phyloP scores from a whole-genome alignment of 2,888 invertebrate species.

The Apodemia hepburni region DNA sequence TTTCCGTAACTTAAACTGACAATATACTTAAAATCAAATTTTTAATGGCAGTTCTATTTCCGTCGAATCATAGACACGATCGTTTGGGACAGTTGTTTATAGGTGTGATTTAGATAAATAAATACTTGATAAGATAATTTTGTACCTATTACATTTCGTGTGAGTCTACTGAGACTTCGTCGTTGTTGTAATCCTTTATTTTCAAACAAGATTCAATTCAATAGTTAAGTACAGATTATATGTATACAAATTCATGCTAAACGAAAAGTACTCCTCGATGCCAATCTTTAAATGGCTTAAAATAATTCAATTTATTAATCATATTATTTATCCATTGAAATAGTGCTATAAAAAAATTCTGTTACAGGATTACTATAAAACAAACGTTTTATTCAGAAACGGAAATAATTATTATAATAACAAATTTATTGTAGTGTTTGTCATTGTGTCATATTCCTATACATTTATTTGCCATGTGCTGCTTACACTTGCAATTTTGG shows the following conservation, averaged over 20 bases:
- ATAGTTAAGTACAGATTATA: background rate
- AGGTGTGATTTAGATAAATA: slow-evolving; percentile 54
- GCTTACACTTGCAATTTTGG: too few species aligned
- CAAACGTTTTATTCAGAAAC: too few species aligned
- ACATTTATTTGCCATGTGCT: too few species aligned
- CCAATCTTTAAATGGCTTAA: too few species aligned
- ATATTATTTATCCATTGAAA: too few species aligned
- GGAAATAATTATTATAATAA: too few species aligned
- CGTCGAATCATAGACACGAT: slow-evolving; percentile 56
- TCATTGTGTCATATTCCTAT: too few species aligned
- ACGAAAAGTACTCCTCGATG: background rate
- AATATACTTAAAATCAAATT: background rate
- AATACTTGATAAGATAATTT: slow-evolving; percentile 51
- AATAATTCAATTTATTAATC: too few species aligned
- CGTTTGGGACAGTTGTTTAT: slow-evolving; percentile 51
- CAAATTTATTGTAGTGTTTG: too few species aligned
- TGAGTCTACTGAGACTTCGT: slow-evolving; percentile 56
- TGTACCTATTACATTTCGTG: slow-evolving; percentile 69
- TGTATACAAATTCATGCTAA: background rate
- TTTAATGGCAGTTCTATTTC: slow-evolving; percentile 32
- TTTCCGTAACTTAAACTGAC: background rate
- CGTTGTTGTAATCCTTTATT: slow-evolving; percentile 46
- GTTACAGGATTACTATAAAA: too few species aligned
- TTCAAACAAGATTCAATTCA: slow-evolving; percentile 20
- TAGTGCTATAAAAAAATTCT: too few species aligned